Evolutionary conservation across 2,888 invertebrate genomes (phyloP).

Genomic region (Hecatera dysodea): DNA sequence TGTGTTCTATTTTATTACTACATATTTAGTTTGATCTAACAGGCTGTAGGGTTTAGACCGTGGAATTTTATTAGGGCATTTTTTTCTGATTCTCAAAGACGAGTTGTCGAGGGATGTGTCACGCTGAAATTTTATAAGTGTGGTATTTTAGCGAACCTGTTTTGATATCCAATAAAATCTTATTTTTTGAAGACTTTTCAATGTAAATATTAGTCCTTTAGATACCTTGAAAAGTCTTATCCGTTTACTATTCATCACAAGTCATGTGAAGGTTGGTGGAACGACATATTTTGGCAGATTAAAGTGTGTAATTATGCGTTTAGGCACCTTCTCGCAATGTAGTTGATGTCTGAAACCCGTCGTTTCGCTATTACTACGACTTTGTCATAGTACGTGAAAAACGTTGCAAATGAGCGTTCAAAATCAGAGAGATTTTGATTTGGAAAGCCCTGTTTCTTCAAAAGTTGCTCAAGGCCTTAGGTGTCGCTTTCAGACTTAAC

Average conservation of each 20-base stretch:
- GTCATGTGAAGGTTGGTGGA: background rate
- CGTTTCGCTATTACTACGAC: background rate
- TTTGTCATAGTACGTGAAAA: background rate
- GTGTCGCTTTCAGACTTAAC: background rate
- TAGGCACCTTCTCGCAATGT: background rate
- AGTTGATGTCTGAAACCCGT: slow-evolving; percentile 16
- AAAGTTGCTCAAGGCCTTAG: background rate
- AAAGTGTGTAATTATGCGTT: slow-evolving; percentile 32
- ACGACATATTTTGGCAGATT: slow-evolving; percentile 24
- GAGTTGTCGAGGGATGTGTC: slow-evolving; percentile 7
- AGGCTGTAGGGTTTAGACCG: too few species aligned
- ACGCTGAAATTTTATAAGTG: background rate
- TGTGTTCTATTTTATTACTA: slow-evolving; percentile 17
- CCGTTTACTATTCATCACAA: slow-evolving; percentile 1
- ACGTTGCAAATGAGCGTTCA: background rate
- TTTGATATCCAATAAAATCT: background rate
- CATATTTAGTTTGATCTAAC: slow-evolving; percentile 12
- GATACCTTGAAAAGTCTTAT: background rate
- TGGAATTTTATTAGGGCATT: background rate
- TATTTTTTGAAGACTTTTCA: background rate
- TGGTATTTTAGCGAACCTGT: background rate
- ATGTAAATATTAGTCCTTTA: background rate
- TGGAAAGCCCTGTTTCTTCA: background rate
- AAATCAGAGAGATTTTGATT: background rate
- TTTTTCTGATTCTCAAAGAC: background rate